Evolutionary conservation across 2,888 invertebrate genomes (phyloP).

Genomic region (Lampropteryx suffumata): DNA sequence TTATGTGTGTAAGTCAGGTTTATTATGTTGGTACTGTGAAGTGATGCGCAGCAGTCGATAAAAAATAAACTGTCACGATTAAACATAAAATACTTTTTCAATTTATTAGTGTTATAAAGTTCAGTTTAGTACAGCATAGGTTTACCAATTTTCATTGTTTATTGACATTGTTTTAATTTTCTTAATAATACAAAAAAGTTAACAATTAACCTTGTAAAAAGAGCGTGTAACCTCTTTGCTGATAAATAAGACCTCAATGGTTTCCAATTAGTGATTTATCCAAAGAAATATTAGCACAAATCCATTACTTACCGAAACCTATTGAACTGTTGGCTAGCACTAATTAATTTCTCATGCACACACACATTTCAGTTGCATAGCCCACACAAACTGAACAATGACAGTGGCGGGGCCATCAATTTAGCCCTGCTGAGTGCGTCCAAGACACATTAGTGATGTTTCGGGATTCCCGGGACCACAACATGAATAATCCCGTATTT

Average conservation of each 20-base stretch:
- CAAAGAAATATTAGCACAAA: neutral
- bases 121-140: no score
- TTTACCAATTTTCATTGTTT: no score
- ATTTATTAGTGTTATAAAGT: no score
- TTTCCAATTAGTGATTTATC: no score
- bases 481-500: no score
- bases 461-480: no score
- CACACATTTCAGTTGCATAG: constrained; percentile 16
- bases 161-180: no score
- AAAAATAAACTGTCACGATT: neutral
- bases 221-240: no score
- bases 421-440: constrained; percentile 6
- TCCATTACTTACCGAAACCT: neutral
- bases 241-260: no score
- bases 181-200: no score
- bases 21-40: constrained; percentile 28
- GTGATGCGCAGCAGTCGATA: constrained; percentile 4
- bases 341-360: constrained; percentile 8
- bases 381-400: constrained; percentile 1
- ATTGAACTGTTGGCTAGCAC: neutral
- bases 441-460: constrained; percentile 8
- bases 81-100: no score
- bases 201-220: no score
- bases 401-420: constrained; percentile 12
- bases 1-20: constrained; percentile 33